Conservation (phyloP, 2,888 invertebrate species). For the Megastigmus dorsalis region DNA sequence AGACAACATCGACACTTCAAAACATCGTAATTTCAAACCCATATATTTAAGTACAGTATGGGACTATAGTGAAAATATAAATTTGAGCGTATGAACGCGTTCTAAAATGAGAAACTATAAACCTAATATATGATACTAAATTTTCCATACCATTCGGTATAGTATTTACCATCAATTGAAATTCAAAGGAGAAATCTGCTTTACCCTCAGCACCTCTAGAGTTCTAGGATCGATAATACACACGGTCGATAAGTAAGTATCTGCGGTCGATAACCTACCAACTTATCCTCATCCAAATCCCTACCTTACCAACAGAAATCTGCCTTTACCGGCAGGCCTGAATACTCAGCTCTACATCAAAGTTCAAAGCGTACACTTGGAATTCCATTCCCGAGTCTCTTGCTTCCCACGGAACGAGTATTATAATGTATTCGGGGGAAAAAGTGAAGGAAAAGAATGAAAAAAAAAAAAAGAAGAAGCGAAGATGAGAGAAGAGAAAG, state of each 20-base stretch:
- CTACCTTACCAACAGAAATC: background rate
- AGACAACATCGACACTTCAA: too few relatives aligned
- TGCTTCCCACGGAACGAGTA: background rate
- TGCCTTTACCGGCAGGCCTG: background rate
- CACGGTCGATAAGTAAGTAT: background rate
- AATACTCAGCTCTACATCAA: background rate
- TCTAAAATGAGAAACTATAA: too few relatives aligned
- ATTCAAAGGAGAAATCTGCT: too few relatives aligned
- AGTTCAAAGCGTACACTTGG: background rate
- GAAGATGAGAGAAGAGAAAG: background rate
- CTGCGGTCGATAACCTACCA: background rate
- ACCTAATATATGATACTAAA: too few relatives aligned
- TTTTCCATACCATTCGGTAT: too few relatives aligned
- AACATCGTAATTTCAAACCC: too few relatives aligned
- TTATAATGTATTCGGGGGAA: background rate
- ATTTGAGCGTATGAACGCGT: too few relatives aligned
- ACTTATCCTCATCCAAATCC: background rate
- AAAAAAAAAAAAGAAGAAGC: constrained; percentile 29
- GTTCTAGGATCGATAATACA: too few relatives aligned
- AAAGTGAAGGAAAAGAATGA: background rate
- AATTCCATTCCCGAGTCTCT: background rate
- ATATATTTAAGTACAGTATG: too few relatives aligned
- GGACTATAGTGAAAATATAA: too few relatives aligned
- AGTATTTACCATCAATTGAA: too few relatives aligned
- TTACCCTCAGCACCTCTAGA: too few relatives aligned